Base-by-base conservation (phyloP, 2,888 invertebrate species). In the Agrotis puta region DNA sequence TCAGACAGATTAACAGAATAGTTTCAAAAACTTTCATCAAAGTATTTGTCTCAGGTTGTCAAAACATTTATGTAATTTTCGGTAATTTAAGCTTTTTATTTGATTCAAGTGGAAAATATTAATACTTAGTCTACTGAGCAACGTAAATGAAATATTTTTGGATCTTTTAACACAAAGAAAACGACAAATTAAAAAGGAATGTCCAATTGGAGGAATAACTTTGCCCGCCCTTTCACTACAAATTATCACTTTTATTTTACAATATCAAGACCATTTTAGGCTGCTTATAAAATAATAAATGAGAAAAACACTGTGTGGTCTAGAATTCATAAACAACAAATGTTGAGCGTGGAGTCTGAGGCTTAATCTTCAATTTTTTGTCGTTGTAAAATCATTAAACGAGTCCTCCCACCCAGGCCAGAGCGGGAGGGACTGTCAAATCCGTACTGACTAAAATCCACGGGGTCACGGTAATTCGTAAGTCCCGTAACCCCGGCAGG, bases 1-100 rank as follows among this genome's bases (percentile, higher is more conserved):
- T 22, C 75, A 74, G 53, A 48, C 39, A 64, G 75, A 54, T 3
- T 64, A 74, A 54, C 0, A 0, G 5, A 47, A 20, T 43, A 22
- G 4, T 43, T 33, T 48, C 43, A n/a, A n/a, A 22, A 27, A 43
- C 16, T 43, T 27, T 11, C 3, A 16, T 9, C 18, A n/a, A 22
- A 67, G 13, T 45, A 24, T 50, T 33, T n/a, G 14, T 64, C n/a
- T n/a, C 20, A 39, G 11, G 20, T 22, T 43, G 22, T 43, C 22
- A 45, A 66, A n/a, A 45, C 18, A 50, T 72, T 33, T 66, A 14
- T 65, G 22, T 27, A 13, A 45, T 6, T 45, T 45, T 50, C 43
- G 16, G 18, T 53, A 74, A 39, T 14, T 3, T n/a, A 51, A 24
- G 22, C 11, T 33, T 0, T 16, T 20, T 0, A 11, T 16, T 39